phyloP scores from a whole-genome alignment of 2,888 invertebrate genomes.

The Itoplectis maculator region DNA sequence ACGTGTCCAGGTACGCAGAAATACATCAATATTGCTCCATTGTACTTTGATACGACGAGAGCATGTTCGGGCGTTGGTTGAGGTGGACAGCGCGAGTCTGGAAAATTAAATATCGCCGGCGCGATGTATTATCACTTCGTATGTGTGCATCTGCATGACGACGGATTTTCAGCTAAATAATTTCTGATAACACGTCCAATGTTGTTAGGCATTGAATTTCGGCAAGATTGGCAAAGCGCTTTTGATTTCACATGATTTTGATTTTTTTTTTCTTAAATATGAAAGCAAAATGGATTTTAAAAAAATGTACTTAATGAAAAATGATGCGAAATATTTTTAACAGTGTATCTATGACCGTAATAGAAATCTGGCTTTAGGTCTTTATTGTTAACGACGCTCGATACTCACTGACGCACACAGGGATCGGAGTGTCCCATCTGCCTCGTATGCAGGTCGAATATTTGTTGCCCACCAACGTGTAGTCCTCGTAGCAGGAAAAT shows the following conservation, averaged over 20 bases:
- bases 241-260: not conserved
- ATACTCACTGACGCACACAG: conserved; percentile 91
- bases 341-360: not conserved
- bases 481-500: conserved; percentile 87
- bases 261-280: too few species aligned
- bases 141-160: too few species aligned
- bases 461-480: conserved; percentile 88
- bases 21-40: conserved; percentile 87
- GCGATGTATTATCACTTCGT: not conserved
- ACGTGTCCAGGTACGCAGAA: conserved; percentile 89
- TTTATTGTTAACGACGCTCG: not conserved
- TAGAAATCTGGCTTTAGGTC: not conserved
- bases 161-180: too few species aligned
- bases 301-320: too few species aligned
- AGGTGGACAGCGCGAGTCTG: conserved; percentile 87
- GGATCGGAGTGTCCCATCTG: conserved; percentile 89
- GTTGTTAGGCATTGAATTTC: too few species aligned
- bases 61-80: conserved; percentile 86
- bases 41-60: conserved; percentile 85
- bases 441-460: conserved; percentile 90
- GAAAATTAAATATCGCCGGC: conserved; percentile 67
- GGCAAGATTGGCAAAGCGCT: too few species aligned
- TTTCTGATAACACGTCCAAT: not conserved
- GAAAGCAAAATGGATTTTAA: too few species aligned
- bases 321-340: too few species aligned